Evolutionary conservation across 2,797 vertebrate species (phyloP).

Genomic region (Mormyrus hasselquistii): DNA sequence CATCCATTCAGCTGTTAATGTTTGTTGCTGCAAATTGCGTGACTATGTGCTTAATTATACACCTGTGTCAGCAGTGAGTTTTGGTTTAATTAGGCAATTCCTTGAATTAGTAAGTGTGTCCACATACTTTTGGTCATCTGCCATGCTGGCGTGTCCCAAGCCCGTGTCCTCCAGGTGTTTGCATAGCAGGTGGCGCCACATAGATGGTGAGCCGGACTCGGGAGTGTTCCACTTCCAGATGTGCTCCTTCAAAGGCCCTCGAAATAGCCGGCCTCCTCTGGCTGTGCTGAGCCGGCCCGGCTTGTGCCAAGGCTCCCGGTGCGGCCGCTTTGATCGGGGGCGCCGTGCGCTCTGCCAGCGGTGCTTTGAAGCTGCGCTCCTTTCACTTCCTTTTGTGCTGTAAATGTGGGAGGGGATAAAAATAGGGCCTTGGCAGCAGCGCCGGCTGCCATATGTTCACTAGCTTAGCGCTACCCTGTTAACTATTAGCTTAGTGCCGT

Average conservation of each 20-base stretch:
- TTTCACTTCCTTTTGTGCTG: constrained; percentile 55
- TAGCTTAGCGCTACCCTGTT: background rate
- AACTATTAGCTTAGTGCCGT: background rate
- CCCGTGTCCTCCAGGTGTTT: background rate
- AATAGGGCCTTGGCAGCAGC: constrained; percentile 61
- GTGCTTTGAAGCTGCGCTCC: constrained; percentile 6
- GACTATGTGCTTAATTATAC: background rate
- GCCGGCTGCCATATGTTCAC: constrained; percentile 15
- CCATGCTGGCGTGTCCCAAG: background rate
- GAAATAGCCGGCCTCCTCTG: constrained; percentile 14
- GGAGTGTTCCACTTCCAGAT: constrained; percentile 38
- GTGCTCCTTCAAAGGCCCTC: constrained; percentile 51
- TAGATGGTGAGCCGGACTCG: background rate
- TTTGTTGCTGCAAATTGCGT: background rate
- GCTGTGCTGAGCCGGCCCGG: background rate
- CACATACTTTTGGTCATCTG: background rate
- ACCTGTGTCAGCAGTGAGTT: background rate
- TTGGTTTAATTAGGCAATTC: background rate
- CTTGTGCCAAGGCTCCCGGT: background rate
- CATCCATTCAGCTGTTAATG: background rate
- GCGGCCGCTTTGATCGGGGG: background rate
- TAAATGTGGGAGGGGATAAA: constrained; percentile 57
- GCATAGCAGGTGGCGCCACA: background rate
- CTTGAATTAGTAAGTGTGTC: background rate
- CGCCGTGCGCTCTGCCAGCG: background rate